Conservation (phyloP, 2,113 vertebrate genomes). For the Ranitomeya variabilis region DNA sequence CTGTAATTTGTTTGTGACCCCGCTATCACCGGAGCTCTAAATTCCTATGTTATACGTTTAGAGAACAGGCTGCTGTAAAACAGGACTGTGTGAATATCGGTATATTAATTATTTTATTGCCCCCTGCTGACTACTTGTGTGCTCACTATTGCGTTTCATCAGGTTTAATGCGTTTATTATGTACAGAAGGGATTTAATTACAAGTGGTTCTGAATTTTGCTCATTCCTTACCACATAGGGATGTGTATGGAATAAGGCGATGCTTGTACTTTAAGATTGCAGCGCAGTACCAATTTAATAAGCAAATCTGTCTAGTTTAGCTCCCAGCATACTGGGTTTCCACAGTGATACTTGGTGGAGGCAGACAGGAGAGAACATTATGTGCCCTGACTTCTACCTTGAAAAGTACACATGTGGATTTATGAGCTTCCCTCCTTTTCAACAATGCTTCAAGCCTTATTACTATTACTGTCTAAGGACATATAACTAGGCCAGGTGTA, state of each 20-base stretch:
- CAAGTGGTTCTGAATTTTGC: neutral
- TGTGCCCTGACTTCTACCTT: conserved; percentile 20
- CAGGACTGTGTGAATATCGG: neutral
- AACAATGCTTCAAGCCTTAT: neutral
- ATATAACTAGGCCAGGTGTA: neutral
- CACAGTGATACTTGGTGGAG: neutral
- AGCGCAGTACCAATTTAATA: neutral
- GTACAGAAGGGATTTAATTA: neutral
- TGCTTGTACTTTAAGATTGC: neutral
- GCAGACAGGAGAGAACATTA: neutral
- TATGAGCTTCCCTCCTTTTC: neutral
- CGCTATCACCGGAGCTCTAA: conserved; percentile 2
- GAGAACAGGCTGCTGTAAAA: neutral
- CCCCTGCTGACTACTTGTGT: neutral
- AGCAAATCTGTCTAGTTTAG: neutral
- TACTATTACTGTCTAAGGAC: neutral
- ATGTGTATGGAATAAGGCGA: neutral
- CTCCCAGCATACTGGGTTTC: neutral
- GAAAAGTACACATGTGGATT: neutral
- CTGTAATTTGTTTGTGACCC: conserved; percentile 1
- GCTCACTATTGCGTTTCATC: neutral
- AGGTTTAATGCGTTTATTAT: neutral
- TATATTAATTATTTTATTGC: neutral
- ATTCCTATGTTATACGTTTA: conserved; percentile 25
- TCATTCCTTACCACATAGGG: neutral